These are phyloP conservation scores for Hemistola chrysoprasaria DNA, from an alignment of 2,888 invertebrate species.

Conservation along the genomic window DNA sequence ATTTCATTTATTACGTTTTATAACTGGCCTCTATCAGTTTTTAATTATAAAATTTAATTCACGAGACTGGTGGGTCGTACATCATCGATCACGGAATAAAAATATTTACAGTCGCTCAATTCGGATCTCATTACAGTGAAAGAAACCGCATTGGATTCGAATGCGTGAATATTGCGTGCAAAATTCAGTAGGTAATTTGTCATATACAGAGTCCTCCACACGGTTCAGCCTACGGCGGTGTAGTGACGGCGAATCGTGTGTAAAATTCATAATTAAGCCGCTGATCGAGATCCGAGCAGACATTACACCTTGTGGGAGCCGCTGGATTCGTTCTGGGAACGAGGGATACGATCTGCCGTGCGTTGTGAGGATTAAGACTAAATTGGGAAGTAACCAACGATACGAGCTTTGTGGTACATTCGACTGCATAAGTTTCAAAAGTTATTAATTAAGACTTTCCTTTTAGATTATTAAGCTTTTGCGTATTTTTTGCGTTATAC, in stretches of 20 bases:
- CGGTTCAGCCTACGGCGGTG: not conserved
- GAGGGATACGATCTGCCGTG: slow-evolving; percentile 8
- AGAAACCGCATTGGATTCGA: slow-evolving; percentile 30
- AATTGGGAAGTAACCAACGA: too few relatives aligned
- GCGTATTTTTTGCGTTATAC: too few relatives aligned
- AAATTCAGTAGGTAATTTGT: slow-evolving; percentile 53
- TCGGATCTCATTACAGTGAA: slow-evolving; percentile 28
- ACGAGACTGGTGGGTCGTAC: slow-evolving; percentile 4
- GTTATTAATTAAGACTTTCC: too few relatives aligned
- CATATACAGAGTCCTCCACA: slow-evolving; percentile 37
- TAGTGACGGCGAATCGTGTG: slow-evolving; percentile 39
- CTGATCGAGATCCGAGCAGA: slow-evolving; percentile 15
- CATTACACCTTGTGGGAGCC: slow-evolving; percentile 22
- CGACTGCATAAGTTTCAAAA: too few relatives aligned
- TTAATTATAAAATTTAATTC: slow-evolving; percentile 11
- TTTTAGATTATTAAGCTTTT: too few relatives aligned
- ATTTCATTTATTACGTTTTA: too few relatives aligned
- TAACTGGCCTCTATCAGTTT: too few relatives aligned
- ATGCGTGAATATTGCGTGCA: slow-evolving; percentile 41
- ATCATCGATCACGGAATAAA: slow-evolving; percentile 12
- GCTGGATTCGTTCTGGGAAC: slow-evolving; percentile 18
- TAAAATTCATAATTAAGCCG: slow-evolving; percentile 54
- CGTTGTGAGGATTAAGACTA: not conserved
- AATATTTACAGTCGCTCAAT: slow-evolving; percentile 29
- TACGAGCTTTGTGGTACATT: too few relatives aligned